Conservation (phyloP, 1,140 invertebrate genomes). For the Amyelois transitella region DNA sequence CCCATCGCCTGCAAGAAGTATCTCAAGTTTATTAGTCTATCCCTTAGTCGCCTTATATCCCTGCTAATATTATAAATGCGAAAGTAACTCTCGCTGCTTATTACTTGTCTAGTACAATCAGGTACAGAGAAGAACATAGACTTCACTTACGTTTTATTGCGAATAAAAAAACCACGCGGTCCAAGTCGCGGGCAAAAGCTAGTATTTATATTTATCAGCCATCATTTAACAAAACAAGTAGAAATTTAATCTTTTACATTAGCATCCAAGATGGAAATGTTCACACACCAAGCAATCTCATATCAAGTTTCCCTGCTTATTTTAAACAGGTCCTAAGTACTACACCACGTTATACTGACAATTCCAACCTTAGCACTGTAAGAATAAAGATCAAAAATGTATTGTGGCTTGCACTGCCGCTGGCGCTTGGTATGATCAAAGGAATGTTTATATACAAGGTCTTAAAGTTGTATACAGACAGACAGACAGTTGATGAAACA, state of each 20-base stretch:
- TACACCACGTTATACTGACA: neutral
- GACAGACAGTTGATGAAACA: neutral
- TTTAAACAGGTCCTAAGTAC: neutral
- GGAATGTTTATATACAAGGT: neutral
- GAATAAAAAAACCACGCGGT: too few species aligned
- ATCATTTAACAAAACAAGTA: too few species aligned
- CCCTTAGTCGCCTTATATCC: too few species aligned
- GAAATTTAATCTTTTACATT: neutral
- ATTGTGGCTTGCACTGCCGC: neutral
- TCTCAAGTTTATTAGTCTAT: too few species aligned
- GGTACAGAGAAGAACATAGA: too few species aligned
- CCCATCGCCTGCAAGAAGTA: too few species aligned
- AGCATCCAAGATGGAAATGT: conserved; percentile 3
- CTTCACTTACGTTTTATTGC: too few species aligned
- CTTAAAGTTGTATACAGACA: neutral
- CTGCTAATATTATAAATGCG: too few species aligned
- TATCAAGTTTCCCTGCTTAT: conserved; percentile 6
- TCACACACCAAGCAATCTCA: conserved; percentile 12
- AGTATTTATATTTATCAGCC: too few species aligned
- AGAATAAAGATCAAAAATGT: neutral
- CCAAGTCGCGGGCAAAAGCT: too few species aligned
- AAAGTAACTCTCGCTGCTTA: too few species aligned
- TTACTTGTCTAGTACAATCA: too few species aligned
- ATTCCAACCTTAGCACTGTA: neutral
- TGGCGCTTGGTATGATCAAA: neutral